Conservation (phyloP, 2,113 vertebrate genomes). For the Pyxicephalus adspersus region DNA sequence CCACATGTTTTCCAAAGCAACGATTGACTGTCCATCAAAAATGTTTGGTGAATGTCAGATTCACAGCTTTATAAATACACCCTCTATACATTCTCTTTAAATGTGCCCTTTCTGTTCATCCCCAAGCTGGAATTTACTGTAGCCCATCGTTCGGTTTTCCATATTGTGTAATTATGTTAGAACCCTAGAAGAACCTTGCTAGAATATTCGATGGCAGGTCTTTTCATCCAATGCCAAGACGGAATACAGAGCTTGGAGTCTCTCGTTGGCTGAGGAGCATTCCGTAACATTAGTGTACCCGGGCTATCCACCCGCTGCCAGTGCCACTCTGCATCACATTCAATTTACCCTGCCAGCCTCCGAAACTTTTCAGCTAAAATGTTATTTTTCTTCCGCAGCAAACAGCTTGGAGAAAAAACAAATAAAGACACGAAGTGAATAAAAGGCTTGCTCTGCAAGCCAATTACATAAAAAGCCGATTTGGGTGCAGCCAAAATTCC, state of each 20-base stretch:
- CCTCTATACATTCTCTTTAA: too few relatives aligned
- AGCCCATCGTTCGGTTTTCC: background rate
- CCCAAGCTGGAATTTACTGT: background rate
- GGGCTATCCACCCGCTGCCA: background rate
- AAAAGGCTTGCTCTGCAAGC: constrained; percentile 38
- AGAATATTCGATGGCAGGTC: constrained; percentile 53
- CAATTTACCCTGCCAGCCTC: background rate
- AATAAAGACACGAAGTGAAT: constrained; percentile 33
- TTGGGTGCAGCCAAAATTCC: constrained; percentile 34
- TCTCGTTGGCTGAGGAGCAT: constrained; percentile 45
- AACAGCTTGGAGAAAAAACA: constrained; percentile 41
- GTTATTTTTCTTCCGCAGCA: constrained; percentile 39
- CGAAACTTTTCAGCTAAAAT: constrained; percentile 14
- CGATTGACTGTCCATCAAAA: too few relatives aligned
- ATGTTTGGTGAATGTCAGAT: too few relatives aligned
- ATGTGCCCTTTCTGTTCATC: too few relatives aligned
- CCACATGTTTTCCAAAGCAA: too few relatives aligned
- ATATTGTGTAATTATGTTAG: constrained; percentile 54
- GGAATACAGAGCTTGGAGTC: constrained; percentile 62
- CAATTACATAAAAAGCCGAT: constrained; percentile 43
- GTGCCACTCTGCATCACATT: constrained; percentile 25
- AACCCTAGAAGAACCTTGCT: constrained; percentile 58
- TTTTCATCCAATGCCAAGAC: constrained; percentile 64
- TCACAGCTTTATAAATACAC: too few relatives aligned
- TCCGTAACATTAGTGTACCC: constrained; percentile 30